These are phyloP conservation scores for Hippolais icterina DNA, from an alignment of 2,113 vertebrate species.

Conservation along the genomic window DNA sequence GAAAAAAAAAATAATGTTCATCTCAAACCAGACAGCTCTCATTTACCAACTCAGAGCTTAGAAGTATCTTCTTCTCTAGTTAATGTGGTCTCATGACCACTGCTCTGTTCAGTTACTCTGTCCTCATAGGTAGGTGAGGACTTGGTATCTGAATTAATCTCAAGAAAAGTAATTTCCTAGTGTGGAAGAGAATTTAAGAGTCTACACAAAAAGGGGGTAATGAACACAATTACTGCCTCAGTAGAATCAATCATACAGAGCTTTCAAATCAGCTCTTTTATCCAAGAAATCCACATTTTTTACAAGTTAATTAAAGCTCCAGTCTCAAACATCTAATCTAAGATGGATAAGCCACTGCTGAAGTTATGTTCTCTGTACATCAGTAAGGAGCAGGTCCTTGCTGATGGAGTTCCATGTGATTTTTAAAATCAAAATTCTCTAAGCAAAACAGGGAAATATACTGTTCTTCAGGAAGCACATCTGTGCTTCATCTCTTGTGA, in stretches of 20 bases:
- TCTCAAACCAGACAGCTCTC: background rate
- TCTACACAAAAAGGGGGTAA: background rate
- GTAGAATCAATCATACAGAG: background rate
- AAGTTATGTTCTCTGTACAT: background rate
- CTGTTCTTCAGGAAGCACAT: background rate
- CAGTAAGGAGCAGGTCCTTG: background rate
- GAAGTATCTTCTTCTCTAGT: background rate
- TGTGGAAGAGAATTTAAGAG: background rate
- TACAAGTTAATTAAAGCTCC: background rate
- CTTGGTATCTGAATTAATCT: background rate
- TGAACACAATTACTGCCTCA: background rate
- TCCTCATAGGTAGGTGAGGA: background rate
- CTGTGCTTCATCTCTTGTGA: background rate
- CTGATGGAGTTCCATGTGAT: background rate
- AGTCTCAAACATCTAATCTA: background rate
- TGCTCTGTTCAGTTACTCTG: background rate
- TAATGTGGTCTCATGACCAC: accelerated
- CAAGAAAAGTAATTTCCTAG: background rate
- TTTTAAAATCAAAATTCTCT: background rate
- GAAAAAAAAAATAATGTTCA: background rate
- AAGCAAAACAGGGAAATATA: background rate
- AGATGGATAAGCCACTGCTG: background rate
- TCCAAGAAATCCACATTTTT: background rate
- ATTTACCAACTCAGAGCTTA: background rate
- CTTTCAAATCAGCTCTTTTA: background rate